Evolutionary conservation across 2,113 vertebrate species (phyloP), one percentile per base, ranked within the genome.

Genomic region (Odocoileus hemionus): DNA sequence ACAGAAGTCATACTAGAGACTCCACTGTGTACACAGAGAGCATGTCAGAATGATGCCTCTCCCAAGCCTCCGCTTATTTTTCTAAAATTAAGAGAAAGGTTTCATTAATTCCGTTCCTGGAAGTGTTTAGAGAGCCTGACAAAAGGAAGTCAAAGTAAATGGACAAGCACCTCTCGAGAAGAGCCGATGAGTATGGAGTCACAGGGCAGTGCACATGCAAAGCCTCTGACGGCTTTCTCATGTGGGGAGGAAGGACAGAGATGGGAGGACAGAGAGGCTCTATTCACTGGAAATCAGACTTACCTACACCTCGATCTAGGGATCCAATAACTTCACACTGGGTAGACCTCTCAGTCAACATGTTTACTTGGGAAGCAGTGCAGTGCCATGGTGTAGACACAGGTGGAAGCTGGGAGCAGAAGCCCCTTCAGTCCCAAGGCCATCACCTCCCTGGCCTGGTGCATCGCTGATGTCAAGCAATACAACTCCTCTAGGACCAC

Each of bases 201-300:
- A 28, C 2, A 9, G 17, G 9, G 12, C 0, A 11, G 17, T 11
- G 30, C 10, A 7, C 2, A 2, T 0, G 1, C 2, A 7, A 13
- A 26, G 1, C 8, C 8, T 30, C 80, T 26, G 21, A n/a, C 12
- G 30, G 11, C 84, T 16, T 45, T 47, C 50, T 58, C 21, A 19
- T 1, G 3, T 23, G 52, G 4, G 7, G 52, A 58, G 74, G 33
- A 39, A 21, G 1, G 16, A 33, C 1, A 28, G 13, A 2, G 5
- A 11, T 7, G 1, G 57, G 23, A 33, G 15, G 36, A 52, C 17
- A 43, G 12, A 80, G 30, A 36, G 12, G 19, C 36, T 52, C 36
- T 54, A 1, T n/a, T 83, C 39, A 15, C 58, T 23, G 52, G 60
- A 87, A n/a, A 55, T 39, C 19, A 3, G 61, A 33, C 39, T 19